Evolutionary conservation across 2,888 invertebrate genomes (phyloP).

Genomic region (Xylota segnis): DNA sequence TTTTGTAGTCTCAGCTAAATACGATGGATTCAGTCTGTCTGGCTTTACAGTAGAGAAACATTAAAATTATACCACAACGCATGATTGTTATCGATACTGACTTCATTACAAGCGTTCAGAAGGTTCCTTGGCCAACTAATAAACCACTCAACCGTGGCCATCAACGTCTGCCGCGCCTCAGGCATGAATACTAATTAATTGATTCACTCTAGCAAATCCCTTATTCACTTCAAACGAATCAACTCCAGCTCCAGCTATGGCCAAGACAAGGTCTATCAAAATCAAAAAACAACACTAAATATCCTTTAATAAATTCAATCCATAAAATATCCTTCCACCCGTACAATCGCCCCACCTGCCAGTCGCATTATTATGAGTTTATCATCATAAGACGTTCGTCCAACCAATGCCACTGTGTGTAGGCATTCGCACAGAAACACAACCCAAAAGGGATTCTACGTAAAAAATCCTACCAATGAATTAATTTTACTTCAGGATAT

Average conservation of each 20-base stretch:
- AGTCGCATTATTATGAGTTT: slow-evolving; percentile 62
- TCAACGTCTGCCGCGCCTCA: slow-evolving; percentile 3
- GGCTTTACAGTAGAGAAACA: background rate
- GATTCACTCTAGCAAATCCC: slow-evolving; percentile 5
- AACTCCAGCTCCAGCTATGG: background rate
- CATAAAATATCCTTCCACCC: slow-evolving; percentile 5
- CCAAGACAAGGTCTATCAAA: slow-evolving; percentile 13
- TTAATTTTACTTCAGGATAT: slow-evolving; percentile 70
- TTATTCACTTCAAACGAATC: slow-evolving; percentile 12
- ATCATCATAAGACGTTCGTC: slow-evolving; percentile 61
- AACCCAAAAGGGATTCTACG: slow-evolving; percentile 51
- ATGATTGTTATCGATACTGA: background rate
- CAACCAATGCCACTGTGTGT: slow-evolving; percentile 32
- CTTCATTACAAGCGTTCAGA: background rate
- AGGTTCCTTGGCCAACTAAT: background rate
- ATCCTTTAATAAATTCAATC: slow-evolving; percentile 27
- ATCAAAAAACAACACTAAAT: slow-evolving; percentile 12
- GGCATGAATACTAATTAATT: background rate
- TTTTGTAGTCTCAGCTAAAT: background rate
- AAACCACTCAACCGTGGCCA: background rate
- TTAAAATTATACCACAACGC: background rate
- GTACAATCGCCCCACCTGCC: background rate
- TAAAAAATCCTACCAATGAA: slow-evolving; percentile 67
- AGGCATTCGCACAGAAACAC: slow-evolving; percentile 33
- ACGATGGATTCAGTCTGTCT: background rate